Conservation (phyloP, 2,888 invertebrate genomes). For the Acheta domesticus region DNA sequence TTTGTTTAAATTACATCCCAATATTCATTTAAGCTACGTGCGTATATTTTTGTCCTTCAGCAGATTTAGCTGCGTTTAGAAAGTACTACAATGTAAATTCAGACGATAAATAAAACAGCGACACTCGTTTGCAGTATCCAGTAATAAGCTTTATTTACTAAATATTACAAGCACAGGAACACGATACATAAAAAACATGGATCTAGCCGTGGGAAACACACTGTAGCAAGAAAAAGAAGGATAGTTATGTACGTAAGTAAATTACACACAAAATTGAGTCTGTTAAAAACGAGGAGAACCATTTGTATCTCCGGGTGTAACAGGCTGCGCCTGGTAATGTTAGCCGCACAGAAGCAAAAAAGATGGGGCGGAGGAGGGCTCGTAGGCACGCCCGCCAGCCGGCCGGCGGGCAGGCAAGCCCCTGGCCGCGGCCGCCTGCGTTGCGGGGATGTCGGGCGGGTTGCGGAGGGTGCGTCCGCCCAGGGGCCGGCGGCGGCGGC, state of each 20-base stretch:
- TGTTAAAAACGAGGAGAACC: conserved; percentile 4
- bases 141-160: too few relatives aligned
- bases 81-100: too few relatives aligned
- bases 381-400: background rate
- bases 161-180: too few relatives aligned
- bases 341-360: background rate
- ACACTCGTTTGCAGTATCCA: too few relatives aligned
- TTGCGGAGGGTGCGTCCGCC: background rate
- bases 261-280: conserved; percentile 18
- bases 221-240: background rate
- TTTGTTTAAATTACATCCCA: too few relatives aligned
- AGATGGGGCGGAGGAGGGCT: background rate
- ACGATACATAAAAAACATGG: too few relatives aligned
- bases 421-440: background rate
- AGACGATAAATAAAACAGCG: too few relatives aligned
- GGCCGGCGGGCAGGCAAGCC: background rate
- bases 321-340: background rate
- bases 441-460: background rate
- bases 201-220: background rate
- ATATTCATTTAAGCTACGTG: too few relatives aligned
- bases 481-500: background rate
- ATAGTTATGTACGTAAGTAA: background rate
- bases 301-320: conserved; percentile 5
- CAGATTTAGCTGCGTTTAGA: too few relatives aligned
- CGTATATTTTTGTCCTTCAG: too few relatives aligned